These are phyloP conservation scores for Gila robusta DNA, from an alignment of 2,797 vertebrate species.

Conservation along the genomic window DNA sequence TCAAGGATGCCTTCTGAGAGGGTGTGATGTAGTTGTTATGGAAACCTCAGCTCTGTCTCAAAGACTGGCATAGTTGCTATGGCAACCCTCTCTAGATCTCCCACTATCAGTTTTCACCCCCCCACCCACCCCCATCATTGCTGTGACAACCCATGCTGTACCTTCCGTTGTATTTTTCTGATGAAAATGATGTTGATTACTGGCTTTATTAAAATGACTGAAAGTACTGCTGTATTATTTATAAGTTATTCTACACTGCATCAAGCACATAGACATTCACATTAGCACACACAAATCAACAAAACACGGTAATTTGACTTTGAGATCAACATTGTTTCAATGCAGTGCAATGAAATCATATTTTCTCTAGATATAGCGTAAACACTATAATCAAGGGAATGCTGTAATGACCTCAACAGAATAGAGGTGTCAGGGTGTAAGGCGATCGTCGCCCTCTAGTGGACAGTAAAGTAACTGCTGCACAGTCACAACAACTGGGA, in stretches of 20 bases:
- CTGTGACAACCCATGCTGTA: conserved; percentile 33
- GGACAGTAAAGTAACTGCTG: background rate
- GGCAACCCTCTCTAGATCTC: conserved; percentile 44
- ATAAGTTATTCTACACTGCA: background rate
- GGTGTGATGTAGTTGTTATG: conserved; percentile 55
- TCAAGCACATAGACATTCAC: background rate
- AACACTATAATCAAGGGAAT: background rate
- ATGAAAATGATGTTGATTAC: background rate
- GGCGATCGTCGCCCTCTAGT: conserved; percentile 48
- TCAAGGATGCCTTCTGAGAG: conserved; percentile 49
- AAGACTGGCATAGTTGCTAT: conserved; percentile 46
- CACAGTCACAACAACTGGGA: background rate
- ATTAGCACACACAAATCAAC: background rate
- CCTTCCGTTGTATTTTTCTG: background rate
- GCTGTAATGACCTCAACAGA: background rate
- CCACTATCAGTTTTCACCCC: background rate
- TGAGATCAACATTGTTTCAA: background rate
- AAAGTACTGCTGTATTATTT: background rate
- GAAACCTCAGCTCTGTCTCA: conserved; percentile 35
- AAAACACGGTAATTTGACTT: background rate
- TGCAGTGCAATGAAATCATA: background rate
- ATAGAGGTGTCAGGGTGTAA: background rate
- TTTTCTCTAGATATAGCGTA: background rate
- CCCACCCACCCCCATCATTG: background rate
- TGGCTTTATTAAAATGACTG: background rate